A percentile compares a stretch with the other conserved stretches of the same genome.
Evolutionary conservation across 2,113 vertebrate species (phyloP).

Genomic region (Cryptotis parvus): DNA sequence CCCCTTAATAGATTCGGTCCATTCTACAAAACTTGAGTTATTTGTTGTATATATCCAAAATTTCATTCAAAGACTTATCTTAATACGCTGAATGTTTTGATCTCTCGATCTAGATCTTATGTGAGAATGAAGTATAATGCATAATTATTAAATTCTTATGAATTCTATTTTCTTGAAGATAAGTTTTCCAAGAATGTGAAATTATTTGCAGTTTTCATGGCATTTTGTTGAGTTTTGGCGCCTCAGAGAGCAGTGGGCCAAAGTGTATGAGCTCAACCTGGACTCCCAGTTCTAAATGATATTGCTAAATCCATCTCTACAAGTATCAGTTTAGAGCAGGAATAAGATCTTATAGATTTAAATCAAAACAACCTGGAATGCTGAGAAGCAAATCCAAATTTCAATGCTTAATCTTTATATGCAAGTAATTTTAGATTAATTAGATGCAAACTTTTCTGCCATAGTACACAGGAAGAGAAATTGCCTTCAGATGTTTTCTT

Average conservation of each 20-base stretch:
- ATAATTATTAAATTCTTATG: slow-evolving; percentile 32
- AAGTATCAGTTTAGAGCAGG: background rate
- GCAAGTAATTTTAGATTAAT: slow-evolving; percentile 47
- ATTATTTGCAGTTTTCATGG: slow-evolving; percentile 26
- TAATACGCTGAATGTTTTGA: background rate
- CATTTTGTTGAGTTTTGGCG: slow-evolving; percentile 46
- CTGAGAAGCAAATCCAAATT: slow-evolving; percentile 43
- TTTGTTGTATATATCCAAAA: slow-evolving; percentile 43
- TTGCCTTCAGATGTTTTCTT: slow-evolving; percentile 34
- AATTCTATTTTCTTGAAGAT: slow-evolving; percentile 38
- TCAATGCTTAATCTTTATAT: slow-evolving; percentile 31
- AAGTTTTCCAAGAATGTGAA: slow-evolving; percentile 42
- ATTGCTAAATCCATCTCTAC: slow-evolving; percentile 32
- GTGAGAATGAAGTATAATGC: slow-evolving; percentile 32
- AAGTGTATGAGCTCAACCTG: slow-evolving; percentile 12
- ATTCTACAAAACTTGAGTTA: slow-evolving; percentile 23
- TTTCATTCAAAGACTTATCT: slow-evolving; percentile 32
- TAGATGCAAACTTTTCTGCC: slow-evolving; percentile 38
- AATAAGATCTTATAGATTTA: slow-evolving; percentile 45
- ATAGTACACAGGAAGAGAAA: slow-evolving; percentile 24
- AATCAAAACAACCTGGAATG: slow-evolving; percentile 31
- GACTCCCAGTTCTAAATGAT: slow-evolving; percentile 54
- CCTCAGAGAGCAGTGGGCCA: slow-evolving; percentile 10
- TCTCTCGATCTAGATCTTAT: slow-evolving; percentile 1
- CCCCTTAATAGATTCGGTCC: background rate